Evolutionary conservation across 2,888 invertebrate genomes (phyloP).

Genomic region (Amiota communis): DNA sequence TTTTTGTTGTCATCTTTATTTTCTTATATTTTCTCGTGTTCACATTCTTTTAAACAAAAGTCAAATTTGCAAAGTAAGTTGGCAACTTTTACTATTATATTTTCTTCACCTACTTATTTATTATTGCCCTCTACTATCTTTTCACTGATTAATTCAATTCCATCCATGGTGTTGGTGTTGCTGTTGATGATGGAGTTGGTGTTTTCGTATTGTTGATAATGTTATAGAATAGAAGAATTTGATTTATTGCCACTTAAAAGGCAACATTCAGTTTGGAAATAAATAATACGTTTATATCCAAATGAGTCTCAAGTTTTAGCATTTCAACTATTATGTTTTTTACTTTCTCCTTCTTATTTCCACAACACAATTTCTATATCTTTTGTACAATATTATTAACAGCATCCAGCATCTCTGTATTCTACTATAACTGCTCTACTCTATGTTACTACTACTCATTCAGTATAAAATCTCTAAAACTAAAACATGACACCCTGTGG

Average conservation of each 20-base stretch:
- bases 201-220: background rate
- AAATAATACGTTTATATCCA: conserved; percentile 68
- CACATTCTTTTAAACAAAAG: conserved; percentile 57
- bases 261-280: conserved; percentile 65
- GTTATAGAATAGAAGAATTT: conserved; percentile 50
- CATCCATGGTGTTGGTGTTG: background rate
- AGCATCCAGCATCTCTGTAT: background rate
- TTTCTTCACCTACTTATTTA: too few species aligned
- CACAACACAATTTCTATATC: background rate
- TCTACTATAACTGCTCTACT: too few species aligned
- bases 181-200: conserved; percentile 1
- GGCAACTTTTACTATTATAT: conserved; percentile 30
- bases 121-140: too few species aligned
- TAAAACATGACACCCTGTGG: background rate
- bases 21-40: too few species aligned
- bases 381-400: background rate
- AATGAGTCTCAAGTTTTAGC: conserved; percentile 54
- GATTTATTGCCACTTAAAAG: conserved; percentile 67
- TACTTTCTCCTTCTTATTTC: conserved; percentile 19
- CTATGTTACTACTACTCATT: too few species aligned
- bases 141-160: too few species aligned
- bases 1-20: too few species aligned
- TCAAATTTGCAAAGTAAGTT: conserved; percentile 62
- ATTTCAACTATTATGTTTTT: background rate
- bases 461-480: too few species aligned